Percentiles rank a stretch among this genome's conserved stretches.
phyloP scores from a whole-genome alignment of 2,797 vertebrate genomes.

The Hipposideros larvatus region DNA sequence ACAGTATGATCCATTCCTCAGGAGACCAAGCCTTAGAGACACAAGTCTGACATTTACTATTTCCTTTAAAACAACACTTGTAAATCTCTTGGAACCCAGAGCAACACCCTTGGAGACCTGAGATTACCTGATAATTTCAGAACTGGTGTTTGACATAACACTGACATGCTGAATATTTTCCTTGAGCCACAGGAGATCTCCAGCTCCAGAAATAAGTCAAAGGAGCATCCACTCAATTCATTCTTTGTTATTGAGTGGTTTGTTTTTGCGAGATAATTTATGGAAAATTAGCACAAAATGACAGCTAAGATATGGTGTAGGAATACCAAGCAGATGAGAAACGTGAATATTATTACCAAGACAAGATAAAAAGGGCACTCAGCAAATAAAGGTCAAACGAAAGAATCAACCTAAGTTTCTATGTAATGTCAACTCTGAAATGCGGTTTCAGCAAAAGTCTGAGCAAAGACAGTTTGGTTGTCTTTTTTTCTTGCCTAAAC shows the following conservation, averaged over 20 bases:
- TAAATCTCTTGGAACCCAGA: constrained; percentile 63
- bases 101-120: constrained; percentile 56
- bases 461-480: not conserved
- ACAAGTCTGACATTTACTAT: constrained; percentile 76
- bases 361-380: constrained; percentile 73
- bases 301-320: constrained; percentile 68
- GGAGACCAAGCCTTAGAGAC: constrained; percentile 74
- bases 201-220: constrained; percentile 73
- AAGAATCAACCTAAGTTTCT: constrained; percentile 72
- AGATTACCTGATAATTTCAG: constrained; percentile 80
- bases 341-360: constrained; percentile 79
- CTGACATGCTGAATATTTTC: constrained; percentile 77
- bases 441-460: constrained; percentile 73
- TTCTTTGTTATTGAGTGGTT: constrained; percentile 78
- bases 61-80: constrained; percentile 74
- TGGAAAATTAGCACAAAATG: constrained; percentile 86
- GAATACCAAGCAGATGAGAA: constrained; percentile 83
- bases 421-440: constrained; percentile 71
- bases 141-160: constrained; percentile 72
- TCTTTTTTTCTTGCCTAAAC: constrained; percentile 59
- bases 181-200: constrained; percentile 63
- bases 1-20: constrained; percentile 46
- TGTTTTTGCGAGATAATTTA: constrained; percentile 84
- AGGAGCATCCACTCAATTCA: constrained; percentile 68
- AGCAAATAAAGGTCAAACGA: constrained; percentile 84